Evolutionary conservation across 2,797 vertebrate genomes (phyloP).

Genomic region (Acipenser transmontanus): DNA sequence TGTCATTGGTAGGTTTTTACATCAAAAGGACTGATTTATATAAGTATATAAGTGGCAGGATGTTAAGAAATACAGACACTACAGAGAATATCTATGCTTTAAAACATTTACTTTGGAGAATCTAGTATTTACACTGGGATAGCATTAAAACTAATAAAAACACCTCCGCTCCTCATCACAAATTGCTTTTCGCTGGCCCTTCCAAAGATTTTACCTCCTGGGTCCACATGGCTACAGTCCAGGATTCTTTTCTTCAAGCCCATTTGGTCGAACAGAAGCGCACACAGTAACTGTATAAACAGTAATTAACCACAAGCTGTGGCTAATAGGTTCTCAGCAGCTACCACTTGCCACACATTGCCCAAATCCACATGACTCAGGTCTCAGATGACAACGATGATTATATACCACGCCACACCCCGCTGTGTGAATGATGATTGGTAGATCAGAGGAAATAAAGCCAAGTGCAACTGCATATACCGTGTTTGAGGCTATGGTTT

Average conservation of each 20-base stretch:
- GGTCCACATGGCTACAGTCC: constrained; percentile 38
- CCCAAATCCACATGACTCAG: constrained; percentile 25
- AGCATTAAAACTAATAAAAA: not conserved
- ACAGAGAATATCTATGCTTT: constrained; percentile 10
- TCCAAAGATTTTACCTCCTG: not conserved
- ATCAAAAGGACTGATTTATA: no score
- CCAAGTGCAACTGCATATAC: no score
- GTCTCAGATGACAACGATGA: constrained; percentile 28
- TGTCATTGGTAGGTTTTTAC: no score
- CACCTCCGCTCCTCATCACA: not conserved
- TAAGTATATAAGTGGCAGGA: no score
- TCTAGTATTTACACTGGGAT: not conserved
- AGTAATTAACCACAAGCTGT: constrained; percentile 52
- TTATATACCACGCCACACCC: constrained; percentile 23
- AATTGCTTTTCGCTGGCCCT: not conserved
- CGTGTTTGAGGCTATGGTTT: no score
- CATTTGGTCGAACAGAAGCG: constrained; percentile 48
- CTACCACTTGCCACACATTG: constrained; percentile 35
- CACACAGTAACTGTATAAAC: constrained; percentile 40
- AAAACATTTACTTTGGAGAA: no score
- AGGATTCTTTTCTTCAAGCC: constrained; percentile 40
- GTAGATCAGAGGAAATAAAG: constrained; percentile 10
- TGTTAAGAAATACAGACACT: not conserved
- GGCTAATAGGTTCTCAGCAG: constrained; percentile 44
- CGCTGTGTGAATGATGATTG: constrained; percentile 36